Base-by-base conservation (phyloP, 2,888 invertebrate species). In the Anthrax anthrax region DNA sequence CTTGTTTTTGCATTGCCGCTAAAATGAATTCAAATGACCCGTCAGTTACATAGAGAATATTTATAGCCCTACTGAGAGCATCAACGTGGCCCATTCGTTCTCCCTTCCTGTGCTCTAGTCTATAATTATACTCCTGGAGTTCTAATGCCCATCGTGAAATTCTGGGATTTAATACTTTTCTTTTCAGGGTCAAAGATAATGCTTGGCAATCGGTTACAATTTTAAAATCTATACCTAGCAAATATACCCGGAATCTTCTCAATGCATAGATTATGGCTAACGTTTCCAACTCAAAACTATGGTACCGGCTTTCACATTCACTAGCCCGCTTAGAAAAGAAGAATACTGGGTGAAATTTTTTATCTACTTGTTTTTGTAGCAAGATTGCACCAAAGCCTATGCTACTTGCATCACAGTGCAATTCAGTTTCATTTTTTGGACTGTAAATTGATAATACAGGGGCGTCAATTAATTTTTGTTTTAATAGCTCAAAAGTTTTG, bases 71-170 rank as follows among this genome's bases (percentile, higher is more conserved):
- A 16, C 37, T 37, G 10, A 37, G 17, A 14, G 37, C 37, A 16
- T 37, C 37, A 12, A 8, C 37, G 2, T 37, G 37, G 10, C 8
- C 17, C 17, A 37, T 16, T n/a, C 16, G 10, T 37, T 8, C n/a
- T 14, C 37, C 37, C 9, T 12, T 8, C 17, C 37, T 2, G 17
- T 37, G 16, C 37, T 37, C 37, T 16, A 37, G 14, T 14, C 14
- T 9, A n/a, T 14, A 14, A 37, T 37, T n/a, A n/a, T 16, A 62
- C 39, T 63, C 61, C 44, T 58, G 58, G 2, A 56, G 47, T 17
- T 17, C 34, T 10, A 61, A 32, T 55, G 59, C 60, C 37, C 37
- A 37, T n/a, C 37, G 14, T n/a, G n/a, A 12, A 16, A 37, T 37
- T 16, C 37, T 37, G 9, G 37, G 14, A 16, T 9, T 37, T n/a